phyloP scores from a whole-genome alignment of 1,140 invertebrate genomes.

The Bemisia tabaci region DNA sequence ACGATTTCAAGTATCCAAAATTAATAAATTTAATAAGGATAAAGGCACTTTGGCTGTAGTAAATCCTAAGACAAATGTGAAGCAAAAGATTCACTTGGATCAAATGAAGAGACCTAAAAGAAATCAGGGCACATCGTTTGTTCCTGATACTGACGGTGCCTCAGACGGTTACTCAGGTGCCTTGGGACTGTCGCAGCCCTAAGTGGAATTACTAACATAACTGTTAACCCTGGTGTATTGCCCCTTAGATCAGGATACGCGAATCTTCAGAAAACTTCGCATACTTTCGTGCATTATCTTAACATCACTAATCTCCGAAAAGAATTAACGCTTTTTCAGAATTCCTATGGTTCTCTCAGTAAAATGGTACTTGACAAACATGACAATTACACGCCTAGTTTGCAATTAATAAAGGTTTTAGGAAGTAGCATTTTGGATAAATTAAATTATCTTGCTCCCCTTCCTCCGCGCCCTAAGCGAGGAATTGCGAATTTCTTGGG shows the following conservation, averaged over 20 bases:
- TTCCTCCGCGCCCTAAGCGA: background rate
- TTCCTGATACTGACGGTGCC: too few relatives aligned
- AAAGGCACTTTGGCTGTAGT: background rate
- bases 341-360: background rate
- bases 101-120: background rate
- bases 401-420: background rate
- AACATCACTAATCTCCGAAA: background rate
- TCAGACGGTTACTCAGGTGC: too few relatives aligned
- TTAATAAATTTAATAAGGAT: background rate
- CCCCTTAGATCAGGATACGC: background rate
- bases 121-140: background rate
- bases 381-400: background rate
- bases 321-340: background rate
- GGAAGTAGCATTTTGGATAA: background rate
- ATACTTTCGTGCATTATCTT: background rate
- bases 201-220: background rate
- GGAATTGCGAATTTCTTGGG: background rate
- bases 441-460: background rate
- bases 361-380: too few relatives aligned
- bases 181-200: background rate
- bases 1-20: background rate
- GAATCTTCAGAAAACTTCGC: background rate
- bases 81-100: background rate
- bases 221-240: background rate
- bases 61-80: background rate